Percentiles rank a stretch among this genome's conserved stretches.
phyloP scores from a whole-genome alignment of 2,113 vertebrate species.

The Centropristis striata region DNA sequence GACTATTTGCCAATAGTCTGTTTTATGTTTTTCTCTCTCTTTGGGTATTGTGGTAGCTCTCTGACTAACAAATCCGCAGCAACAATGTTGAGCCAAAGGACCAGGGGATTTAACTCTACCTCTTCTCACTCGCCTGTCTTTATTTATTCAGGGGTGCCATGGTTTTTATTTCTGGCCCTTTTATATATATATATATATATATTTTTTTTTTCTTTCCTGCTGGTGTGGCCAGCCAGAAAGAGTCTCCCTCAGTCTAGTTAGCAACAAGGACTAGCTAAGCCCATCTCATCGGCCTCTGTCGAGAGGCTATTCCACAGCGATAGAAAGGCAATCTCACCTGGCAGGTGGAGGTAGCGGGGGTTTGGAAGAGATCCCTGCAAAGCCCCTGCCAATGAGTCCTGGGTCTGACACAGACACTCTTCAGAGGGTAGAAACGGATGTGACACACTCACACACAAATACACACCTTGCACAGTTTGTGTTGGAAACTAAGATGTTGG shows the following conservation, averaged over 20 bases:
- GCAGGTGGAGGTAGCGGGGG: constrained; percentile 26
- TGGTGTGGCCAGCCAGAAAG: background rate
- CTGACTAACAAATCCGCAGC: background rate
- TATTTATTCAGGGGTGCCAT: constrained; percentile 30
- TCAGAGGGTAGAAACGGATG: background rate
- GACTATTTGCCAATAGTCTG: too few species aligned
- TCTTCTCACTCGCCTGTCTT: constrained; percentile 11
- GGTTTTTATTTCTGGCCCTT: constrained; percentile 23
- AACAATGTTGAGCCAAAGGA: background rate
- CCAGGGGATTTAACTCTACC: background rate
- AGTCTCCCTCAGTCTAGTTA: constrained; percentile 40
- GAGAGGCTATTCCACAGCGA: constrained; percentile 27
- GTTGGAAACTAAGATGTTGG: background rate
- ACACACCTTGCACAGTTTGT: background rate
- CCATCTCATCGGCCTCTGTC: constrained; percentile 38
- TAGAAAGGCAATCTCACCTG: constrained; percentile 55
- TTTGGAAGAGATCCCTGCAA: constrained; percentile 47
- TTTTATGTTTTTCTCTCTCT: background rate
- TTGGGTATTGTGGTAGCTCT: background rate
- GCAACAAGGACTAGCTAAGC: constrained; percentile 23
- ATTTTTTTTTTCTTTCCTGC: constrained; percentile 11
- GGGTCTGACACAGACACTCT: constrained; percentile 10
- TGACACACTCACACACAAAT: background rate
- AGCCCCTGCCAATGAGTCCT: constrained; percentile 39
- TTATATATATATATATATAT: background rate